phyloP scores from a whole-genome alignment of 92 coral and sea anemone genomes.

The Porites rus region DNA sequence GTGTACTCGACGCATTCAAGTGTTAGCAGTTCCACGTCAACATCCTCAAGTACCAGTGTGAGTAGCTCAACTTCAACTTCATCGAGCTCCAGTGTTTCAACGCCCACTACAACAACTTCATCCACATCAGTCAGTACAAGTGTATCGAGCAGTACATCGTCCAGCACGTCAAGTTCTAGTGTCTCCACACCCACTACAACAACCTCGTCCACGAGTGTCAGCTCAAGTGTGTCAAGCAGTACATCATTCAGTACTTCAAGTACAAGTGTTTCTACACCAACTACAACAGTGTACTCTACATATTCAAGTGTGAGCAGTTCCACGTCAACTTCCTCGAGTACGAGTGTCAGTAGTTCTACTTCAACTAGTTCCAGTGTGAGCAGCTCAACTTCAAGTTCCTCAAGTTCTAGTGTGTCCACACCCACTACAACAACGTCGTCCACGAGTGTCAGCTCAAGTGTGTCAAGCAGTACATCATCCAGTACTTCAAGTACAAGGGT shows the following conservation, averaged over 20 bases:
- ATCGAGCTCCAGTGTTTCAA: too few relatives aligned
- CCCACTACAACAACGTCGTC: neutral
- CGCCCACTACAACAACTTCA: neutral
- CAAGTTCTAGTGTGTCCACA: constrained; percentile 4
- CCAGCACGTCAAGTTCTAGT: neutral
- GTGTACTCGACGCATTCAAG: too few relatives aligned
- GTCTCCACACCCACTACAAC: constrained; percentile 2
- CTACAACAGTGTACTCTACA: too few relatives aligned
- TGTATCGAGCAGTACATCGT: constrained; percentile 12
- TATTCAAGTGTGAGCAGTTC: too few relatives aligned
- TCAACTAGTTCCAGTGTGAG: too few relatives aligned
- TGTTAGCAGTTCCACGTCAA: too few relatives aligned
- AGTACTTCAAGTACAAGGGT: neutral
- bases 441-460: constrained; percentile 27
- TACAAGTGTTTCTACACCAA: constrained; percentile 3
- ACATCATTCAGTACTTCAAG: constrained; percentile 2
- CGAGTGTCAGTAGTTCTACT: neutral
- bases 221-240: neutral
- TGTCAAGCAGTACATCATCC: neutral
- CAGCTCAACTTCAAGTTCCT: neutral
- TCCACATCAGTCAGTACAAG: neutral
- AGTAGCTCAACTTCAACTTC: too few relatives aligned
- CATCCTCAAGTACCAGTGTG: too few relatives aligned
- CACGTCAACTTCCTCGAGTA: neutral
- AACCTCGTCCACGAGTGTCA: constrained; percentile 13